Percentiles rank a stretch among this genome's conserved stretches.
These are phyloP conservation scores for Platycheirus albimanus DNA, from an alignment of 2,888 invertebrate genomes.

Conservation along the genomic window DNA sequence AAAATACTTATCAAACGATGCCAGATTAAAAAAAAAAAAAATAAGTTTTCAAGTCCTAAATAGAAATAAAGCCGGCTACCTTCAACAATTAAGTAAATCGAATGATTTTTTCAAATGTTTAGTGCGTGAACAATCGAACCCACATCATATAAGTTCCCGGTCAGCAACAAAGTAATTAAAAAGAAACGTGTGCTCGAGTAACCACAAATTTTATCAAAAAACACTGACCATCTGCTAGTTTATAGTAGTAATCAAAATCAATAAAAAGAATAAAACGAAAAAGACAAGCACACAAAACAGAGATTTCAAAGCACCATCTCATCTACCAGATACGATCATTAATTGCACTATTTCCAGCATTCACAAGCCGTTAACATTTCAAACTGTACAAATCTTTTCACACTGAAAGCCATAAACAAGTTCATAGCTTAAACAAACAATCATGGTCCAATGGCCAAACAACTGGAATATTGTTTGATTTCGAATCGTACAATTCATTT, in stretches of 20 bases:
- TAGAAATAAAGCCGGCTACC: no score
- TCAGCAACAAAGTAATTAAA: constrained; percentile 23
- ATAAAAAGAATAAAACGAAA: neutral
- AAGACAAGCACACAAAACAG: constrained; percentile 3
- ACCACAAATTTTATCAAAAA: neutral
- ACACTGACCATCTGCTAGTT: constrained; percentile 22
- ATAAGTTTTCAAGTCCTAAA: no score
- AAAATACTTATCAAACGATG: no score
- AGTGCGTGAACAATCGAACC: no score
- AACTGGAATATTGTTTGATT: constrained; percentile 24
- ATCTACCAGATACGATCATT: constrained; percentile 41
- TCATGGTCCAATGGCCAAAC: constrained; percentile 6
- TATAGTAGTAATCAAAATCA: constrained; percentile 17
- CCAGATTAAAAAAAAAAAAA: no score
- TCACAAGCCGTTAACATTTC: constrained; percentile 33
- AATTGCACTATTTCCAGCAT: constrained; percentile 42
- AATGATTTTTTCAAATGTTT: no score
- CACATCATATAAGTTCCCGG: neutral
- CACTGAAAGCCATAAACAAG: constrained; percentile 55
- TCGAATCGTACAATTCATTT: neutral
- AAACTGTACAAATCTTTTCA: constrained; percentile 24
- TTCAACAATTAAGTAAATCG: no score
- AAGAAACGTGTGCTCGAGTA: neutral
- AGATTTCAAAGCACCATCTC: constrained; percentile 24
- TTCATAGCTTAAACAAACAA: constrained; percentile 49